Percentiles rank a stretch among this genome's conserved stretches.
phyloP scores from a whole-genome alignment of 2,888 invertebrate species.

The Cerastoderma edule region DNA sequence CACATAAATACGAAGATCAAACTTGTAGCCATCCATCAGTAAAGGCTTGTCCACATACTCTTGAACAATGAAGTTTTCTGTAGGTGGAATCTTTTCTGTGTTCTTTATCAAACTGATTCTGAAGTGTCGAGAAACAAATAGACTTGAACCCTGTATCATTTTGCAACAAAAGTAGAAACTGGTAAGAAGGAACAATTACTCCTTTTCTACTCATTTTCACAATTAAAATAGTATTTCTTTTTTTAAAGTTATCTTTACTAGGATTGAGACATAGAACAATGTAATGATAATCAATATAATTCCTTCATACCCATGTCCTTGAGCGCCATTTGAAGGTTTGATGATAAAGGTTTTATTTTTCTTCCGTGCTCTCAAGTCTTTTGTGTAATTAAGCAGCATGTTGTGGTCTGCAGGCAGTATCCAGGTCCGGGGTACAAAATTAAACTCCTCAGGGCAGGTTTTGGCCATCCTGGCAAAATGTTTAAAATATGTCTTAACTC shows the following conservation, averaged over 20 bases:
- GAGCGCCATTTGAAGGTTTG: slow-evolving; percentile 84
- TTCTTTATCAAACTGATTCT: slow-evolving; percentile 80
- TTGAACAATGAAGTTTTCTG: slow-evolving; percentile 82
- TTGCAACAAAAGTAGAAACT: slow-evolving; percentile 3
- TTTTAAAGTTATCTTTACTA: no score
- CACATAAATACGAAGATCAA: slow-evolving; percentile 83
- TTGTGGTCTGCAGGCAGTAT: slow-evolving; percentile 82
- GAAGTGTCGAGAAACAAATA: slow-evolving; percentile 17
- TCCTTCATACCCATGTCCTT: slow-evolving; percentile 83
- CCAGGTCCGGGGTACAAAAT: slow-evolving; percentile 83
- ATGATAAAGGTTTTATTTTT: slow-evolving; percentile 82
- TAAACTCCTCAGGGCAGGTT: slow-evolving; percentile 81
- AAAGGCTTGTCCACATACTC: slow-evolving; percentile 84
- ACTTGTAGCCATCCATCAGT: slow-evolving; percentile 83
- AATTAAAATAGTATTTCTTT: no score
- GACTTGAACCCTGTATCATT: neutral
- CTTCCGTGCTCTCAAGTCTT: slow-evolving; percentile 80
- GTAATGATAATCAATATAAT: no score
- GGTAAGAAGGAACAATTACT: neutral
- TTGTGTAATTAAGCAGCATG: slow-evolving; percentile 78
- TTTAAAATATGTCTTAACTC: no score
- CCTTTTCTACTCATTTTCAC: no score
- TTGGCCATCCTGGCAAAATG: slow-evolving; percentile 83
- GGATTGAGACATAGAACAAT: no score
- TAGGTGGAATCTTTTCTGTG: slow-evolving; percentile 80